Conservation (phyloP, 2,797 vertebrate species). For the Alauda arvensis region DNA sequence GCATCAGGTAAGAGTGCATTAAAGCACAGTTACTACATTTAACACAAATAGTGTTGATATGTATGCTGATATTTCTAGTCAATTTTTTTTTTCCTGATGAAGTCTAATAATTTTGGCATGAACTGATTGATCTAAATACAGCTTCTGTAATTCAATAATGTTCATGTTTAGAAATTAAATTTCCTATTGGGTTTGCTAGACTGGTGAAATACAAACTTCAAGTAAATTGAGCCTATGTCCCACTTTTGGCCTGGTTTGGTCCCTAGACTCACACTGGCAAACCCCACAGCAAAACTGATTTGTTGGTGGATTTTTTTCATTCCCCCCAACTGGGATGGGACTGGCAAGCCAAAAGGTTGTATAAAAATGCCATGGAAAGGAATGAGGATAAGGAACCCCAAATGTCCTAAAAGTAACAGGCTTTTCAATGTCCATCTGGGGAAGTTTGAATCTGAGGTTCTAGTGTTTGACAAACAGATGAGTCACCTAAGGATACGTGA, state of each 20-base stretch:
- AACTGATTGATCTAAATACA: background rate
- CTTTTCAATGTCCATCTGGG: background rate
- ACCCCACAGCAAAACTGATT: background rate
- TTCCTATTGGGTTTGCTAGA: background rate
- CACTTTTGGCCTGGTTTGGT: background rate
- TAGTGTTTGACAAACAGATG: background rate
- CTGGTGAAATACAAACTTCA: background rate
- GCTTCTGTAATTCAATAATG: background rate
- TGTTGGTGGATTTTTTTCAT: background rate
- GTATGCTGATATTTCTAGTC: background rate
- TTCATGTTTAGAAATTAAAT: slow-evolving; percentile 5
- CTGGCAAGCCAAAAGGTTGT: background rate
- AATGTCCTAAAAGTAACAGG: background rate
- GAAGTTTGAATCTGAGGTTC: background rate
- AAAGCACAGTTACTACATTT: background rate
- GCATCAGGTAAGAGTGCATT: background rate
- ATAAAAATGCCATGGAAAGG: background rate
- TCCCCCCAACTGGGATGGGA: accelerated
- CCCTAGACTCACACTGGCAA: background rate
- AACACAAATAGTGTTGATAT: background rate
- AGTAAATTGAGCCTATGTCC: background rate
- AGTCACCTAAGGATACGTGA: background rate
- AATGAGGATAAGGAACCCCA: background rate
- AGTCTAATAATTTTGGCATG: background rate
- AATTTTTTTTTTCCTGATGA: background rate